Evolutionary conservation across 35 echinoderm and acorn worm genomes (phyloP).

Genomic region (Hemicentrotus pulcherrimus): DNA sequence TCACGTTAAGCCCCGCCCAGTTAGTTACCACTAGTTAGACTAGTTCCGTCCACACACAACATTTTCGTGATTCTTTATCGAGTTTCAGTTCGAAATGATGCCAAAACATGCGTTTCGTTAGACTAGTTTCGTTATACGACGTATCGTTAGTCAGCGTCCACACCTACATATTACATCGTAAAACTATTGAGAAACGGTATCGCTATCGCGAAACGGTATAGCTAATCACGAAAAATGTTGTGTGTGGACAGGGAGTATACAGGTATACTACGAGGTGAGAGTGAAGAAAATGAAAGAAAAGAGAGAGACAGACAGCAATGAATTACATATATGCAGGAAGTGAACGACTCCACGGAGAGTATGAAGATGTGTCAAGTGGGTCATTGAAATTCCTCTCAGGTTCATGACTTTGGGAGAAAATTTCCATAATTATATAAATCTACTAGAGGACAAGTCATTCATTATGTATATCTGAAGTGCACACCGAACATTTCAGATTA

Average conservation of each 20-base stretch:
- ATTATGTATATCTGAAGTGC: neutral
- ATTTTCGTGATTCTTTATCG: no score
- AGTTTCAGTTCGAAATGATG: no score
- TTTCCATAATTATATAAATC: neutral
- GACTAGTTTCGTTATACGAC: no score
- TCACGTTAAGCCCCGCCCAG: no score
- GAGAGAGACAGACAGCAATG: neutral
- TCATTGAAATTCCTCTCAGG: neutral
- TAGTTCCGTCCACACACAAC: no score
- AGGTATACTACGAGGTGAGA: neutral
- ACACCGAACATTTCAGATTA: neutral
- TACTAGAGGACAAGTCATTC: neutral
- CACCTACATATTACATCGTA: no score
- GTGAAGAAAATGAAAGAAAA: neutral
- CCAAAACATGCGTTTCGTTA: no score
- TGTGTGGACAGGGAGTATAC: neutral
- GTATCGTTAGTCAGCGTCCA: no score
- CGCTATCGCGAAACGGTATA: no score
- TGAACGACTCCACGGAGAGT: neutral
- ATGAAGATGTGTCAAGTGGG: neutral
- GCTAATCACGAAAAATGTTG: no score
- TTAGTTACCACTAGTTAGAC: no score
- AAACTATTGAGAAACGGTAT: no score
- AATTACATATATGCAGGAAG: neutral
- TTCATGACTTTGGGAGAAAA: neutral